phyloP scores from a whole-genome alignment of 92 coral and sea anemone species.

The Palythoa grandiflora region DNA sequence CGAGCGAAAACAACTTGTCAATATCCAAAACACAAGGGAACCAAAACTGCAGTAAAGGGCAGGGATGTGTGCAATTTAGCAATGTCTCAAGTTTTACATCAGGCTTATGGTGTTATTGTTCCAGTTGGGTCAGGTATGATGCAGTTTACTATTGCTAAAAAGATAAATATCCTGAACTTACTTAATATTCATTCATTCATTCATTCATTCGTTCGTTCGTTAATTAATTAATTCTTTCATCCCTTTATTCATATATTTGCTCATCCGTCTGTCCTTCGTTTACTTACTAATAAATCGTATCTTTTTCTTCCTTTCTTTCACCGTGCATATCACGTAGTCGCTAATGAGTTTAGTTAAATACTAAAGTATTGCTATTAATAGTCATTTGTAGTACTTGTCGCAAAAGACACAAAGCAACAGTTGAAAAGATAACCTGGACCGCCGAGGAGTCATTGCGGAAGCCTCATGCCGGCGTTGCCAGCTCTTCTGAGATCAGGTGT shows the following conservation, averaged over 20 bases:
- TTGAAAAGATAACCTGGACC: conserved; percentile 26
- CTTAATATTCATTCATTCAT: no score
- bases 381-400: conserved; percentile 55
- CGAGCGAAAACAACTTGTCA: no score
- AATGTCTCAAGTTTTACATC: conserved; percentile 64
- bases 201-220: no score
- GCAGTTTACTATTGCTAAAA: not conserved
- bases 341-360: conserved; percentile 15
- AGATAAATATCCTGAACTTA: no score
- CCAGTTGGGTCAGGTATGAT: conserved; percentile 71
- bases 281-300: not conserved
- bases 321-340: conserved; percentile 6
- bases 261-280: not conserved
- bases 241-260: not conserved
- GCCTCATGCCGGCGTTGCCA: not conserved
- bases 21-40: no score
- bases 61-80: conserved; percentile 43
- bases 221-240: no score
- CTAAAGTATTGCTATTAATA: conserved; percentile 31
- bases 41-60: no score
- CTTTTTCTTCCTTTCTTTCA: conserved; percentile 22
- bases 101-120: conserved; percentile 57
- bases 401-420: conserved; percentile 23
- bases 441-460: not conserved
- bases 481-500: conserved; percentile 4